Evolutionary conservation across 2,113 vertebrate species (phyloP).

Genomic region (Podocnemis expansa): DNA sequence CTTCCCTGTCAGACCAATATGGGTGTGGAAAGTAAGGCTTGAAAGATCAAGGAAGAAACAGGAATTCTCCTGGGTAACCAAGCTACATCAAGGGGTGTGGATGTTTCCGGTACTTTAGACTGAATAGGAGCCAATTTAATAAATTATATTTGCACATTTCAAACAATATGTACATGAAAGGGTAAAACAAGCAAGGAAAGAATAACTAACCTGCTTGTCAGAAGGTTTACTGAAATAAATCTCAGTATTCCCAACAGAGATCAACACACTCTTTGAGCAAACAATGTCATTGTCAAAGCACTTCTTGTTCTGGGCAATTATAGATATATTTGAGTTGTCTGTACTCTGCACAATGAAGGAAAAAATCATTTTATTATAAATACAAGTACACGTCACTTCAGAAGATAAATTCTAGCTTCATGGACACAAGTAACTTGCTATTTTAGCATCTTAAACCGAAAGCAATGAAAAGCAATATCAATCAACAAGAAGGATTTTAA

Average conservation of each 20-base stretch:
- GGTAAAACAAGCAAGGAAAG: conserved; percentile 27
- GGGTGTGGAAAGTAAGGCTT: not conserved
- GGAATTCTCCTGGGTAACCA: not conserved
- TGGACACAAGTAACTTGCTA: not conserved
- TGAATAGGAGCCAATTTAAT: not conserved
- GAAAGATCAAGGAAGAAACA: not conserved
- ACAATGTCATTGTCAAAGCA: conserved; percentile 98
- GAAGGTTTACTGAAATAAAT: conserved; percentile 93
- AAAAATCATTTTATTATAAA: conserved; percentile 45
- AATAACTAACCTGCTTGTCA: conserved; percentile 87
- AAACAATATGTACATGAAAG: conserved; percentile 32
- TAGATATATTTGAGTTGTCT: conserved; percentile 88
- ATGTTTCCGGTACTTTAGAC: not conserved
- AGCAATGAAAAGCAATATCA: not conserved
- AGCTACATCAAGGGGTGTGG: not conserved
- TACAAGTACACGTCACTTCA: not conserved
- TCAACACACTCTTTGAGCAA: conserved; percentile 93
- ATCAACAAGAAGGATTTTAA: conserved; percentile 11
- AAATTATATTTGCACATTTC: conserved; percentile 2
- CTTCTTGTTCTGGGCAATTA: conserved; percentile 95
- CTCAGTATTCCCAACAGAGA: conserved; percentile 91
- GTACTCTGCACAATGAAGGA: conserved; percentile 82
- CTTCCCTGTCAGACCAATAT: not conserved
- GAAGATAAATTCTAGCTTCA: not conserved
- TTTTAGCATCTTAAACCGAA: not conserved